Evolutionary conservation across 2,888 invertebrate species (phyloP).

Genomic region (Ypsolopha sequella): DNA sequence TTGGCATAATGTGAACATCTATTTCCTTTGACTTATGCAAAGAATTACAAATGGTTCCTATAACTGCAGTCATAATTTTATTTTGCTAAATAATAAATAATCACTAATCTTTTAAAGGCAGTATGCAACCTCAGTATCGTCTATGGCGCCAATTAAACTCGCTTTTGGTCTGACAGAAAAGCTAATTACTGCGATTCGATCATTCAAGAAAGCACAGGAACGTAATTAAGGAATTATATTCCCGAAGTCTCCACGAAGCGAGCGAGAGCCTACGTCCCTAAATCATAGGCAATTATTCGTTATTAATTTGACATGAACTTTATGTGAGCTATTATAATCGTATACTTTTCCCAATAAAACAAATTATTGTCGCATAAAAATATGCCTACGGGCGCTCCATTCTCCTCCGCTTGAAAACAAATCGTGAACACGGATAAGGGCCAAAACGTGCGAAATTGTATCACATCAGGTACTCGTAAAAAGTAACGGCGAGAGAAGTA

Average conservation of each 20-base stretch:
- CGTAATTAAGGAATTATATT: conserved; percentile 56
- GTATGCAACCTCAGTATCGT: conserved; percentile 18
- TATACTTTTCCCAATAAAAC: conserved; percentile 1
- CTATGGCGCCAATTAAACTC: conserved; percentile 36
- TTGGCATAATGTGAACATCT: background rate
- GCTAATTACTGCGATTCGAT: conserved; percentile 57
- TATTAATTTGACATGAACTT: conserved; percentile 14
- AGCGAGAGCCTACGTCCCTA: conserved; percentile 28
- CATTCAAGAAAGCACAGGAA: conserved; percentile 43
- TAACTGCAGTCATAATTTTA: conserved; percentile 10
- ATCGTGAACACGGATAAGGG: conserved; percentile 12
- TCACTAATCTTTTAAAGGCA: conserved; percentile 12
- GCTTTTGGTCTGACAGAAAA: conserved; percentile 42
- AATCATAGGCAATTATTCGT: conserved; percentile 36
- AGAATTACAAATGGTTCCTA: background rate
- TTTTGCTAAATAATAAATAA: conserved; percentile 11
- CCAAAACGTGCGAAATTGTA: conserved; percentile 22
- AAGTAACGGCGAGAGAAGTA: conserved; percentile 28
- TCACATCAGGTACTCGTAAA: conserved; percentile 31
- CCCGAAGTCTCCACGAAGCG: conserved; percentile 23
- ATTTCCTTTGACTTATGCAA: background rate
- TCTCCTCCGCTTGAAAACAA: conserved; percentile 3
- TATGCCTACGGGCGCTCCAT: background rate
- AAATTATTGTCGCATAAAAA: background rate
- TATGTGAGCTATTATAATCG: background rate